Percentiles rank a stretch among this genome's conserved stretches.
These are phyloP conservation scores for Micromesistius poutassou DNA, from an alignment of 2,797 vertebrate genomes.

Conservation along the genomic window DNA sequence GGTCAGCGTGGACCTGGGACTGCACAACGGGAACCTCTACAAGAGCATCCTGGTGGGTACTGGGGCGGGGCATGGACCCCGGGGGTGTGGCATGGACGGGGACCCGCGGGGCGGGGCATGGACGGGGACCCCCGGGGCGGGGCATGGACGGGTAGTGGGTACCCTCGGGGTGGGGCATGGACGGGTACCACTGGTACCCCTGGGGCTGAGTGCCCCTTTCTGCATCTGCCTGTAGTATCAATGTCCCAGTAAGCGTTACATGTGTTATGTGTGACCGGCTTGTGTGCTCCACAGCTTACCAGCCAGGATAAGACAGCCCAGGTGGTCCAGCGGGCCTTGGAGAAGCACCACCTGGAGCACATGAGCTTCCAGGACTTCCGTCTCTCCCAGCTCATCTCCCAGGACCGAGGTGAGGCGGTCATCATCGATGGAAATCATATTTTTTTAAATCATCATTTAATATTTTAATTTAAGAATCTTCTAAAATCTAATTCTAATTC, in stretches of 20 bases:
- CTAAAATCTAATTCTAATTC: background rate
- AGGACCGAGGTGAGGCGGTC: constrained; percentile 71
- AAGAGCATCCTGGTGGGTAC: constrained; percentile 84
- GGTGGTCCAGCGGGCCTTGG: constrained; percentile 78
- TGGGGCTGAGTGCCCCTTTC: no score
- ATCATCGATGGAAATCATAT: no score
- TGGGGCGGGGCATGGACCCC: no score
- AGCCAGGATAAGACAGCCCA: constrained; percentile 83
- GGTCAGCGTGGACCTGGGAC: constrained; percentile 74
- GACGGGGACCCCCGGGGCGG: no score
- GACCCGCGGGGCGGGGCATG: no score
- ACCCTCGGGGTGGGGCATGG: no score
- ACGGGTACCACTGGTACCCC: no score
- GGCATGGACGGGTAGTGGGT: no score
- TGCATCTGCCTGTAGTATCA: no score
- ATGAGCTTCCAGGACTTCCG: constrained; percentile 70
- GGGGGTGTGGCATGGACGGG: no score
- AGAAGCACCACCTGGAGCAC: constrained; percentile 79
- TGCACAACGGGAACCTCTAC: constrained; percentile 81
- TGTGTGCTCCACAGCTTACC: constrained; percentile 71
- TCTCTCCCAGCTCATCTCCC: constrained; percentile 78
- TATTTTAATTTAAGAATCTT: background rate
- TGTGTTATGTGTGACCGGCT: no score
- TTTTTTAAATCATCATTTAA: background rate
- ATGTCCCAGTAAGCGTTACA: no score